Conservation (phyloP, 2,113 vertebrate genomes). For the Aptenodytes forsteri region DNA sequence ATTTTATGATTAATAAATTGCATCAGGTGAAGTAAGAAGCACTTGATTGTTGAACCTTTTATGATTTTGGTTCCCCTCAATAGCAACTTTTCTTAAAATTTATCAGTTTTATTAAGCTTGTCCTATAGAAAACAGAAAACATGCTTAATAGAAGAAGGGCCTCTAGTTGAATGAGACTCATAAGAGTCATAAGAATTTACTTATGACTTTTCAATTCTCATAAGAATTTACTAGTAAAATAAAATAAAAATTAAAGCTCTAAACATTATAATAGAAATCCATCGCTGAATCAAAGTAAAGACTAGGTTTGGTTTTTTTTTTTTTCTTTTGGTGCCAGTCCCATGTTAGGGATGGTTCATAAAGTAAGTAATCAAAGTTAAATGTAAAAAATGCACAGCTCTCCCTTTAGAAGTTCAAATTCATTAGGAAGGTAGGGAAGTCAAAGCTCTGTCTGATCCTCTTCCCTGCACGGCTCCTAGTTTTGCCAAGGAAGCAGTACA, state of each 20-base stretch:
- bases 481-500: neutral
- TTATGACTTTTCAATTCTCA: neutral
- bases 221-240: neutral
- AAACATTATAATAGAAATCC: neutral
- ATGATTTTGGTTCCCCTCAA: neutral
- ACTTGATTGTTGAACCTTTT: neutral
- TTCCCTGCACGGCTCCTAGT: neutral
- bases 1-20: neutral
- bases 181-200: neutral
- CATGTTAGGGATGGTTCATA: neutral
- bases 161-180: neutral
- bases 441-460: neutral
- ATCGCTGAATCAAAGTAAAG: neutral
- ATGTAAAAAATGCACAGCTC: neutral
- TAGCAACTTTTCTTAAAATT: neutral
- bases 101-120: neutral
- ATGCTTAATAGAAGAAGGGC: neutral
- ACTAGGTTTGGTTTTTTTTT: no score
- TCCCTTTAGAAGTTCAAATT: neutral
- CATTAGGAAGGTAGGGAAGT: neutral
- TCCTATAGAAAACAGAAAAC: neutral
- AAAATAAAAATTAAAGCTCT: neutral
- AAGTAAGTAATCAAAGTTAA: neutral
- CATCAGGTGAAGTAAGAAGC: neutral
- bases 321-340: neutral